Conservation (phyloP, 2,888 invertebrate species). For the Chrysolina oricalcia region DNA sequence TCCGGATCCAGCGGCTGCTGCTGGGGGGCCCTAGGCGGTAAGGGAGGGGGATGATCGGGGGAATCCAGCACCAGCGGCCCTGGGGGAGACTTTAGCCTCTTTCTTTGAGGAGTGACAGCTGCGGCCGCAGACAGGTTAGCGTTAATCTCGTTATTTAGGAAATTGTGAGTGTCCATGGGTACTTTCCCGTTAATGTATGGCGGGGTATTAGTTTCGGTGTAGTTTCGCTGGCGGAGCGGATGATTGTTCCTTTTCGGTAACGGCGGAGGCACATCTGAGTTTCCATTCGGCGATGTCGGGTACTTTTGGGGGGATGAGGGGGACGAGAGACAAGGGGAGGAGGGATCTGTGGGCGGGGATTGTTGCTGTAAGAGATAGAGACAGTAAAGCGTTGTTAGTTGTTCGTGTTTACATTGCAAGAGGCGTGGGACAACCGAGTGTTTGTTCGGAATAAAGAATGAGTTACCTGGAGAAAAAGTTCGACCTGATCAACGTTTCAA, state of each 20-base stretch:
- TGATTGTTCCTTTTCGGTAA: slow-evolving; percentile 73
- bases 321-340: slow-evolving; percentile 42
- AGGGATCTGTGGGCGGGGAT: slow-evolving; percentile 60
- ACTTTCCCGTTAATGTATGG: slow-evolving; percentile 63
- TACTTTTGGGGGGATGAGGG: slow-evolving; percentile 36
- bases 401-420: slow-evolving; percentile 56
- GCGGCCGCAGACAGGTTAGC: slow-evolving; percentile 55
- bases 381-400: slow-evolving; percentile 70
- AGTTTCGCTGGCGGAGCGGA: slow-evolving; percentile 22
- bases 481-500: neutral
- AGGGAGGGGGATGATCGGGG: slow-evolving; percentile 72
- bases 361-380: slow-evolving; percentile 70
- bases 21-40: slow-evolving; percentile 74
- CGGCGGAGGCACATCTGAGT: slow-evolving; percentile 72
- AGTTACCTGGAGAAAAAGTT: slow-evolving; percentile 6
- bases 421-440: slow-evolving; percentile 47
- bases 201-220: slow-evolving; percentile 46
- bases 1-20: slow-evolving; percentile 67
- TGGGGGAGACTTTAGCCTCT: slow-evolving; percentile 34
- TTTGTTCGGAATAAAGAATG: slow-evolving; percentile 19
- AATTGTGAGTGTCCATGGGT: slow-evolving; percentile 58
- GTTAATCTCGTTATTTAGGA: slow-evolving; percentile 63
- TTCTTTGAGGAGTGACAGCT: slow-evolving; percentile 14
- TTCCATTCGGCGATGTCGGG: slow-evolving; percentile 60
- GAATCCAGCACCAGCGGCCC: slow-evolving; percentile 60